Percentiles rank a stretch among this genome's conserved stretches.
Evolutionary conservation across 2,797 vertebrate species (phyloP).

Genomic region (Nyctibius grandis): DNA sequence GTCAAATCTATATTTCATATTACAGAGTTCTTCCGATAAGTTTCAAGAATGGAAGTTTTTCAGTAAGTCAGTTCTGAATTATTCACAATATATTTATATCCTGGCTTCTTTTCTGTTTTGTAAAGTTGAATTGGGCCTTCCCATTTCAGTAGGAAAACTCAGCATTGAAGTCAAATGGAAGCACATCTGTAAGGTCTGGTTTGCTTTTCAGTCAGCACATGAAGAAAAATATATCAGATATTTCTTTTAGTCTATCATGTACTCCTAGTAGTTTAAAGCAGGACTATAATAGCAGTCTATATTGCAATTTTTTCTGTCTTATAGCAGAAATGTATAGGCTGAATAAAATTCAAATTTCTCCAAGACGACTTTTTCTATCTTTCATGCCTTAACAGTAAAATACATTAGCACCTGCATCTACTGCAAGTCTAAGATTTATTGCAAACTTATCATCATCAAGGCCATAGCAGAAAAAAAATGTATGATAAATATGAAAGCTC

Average conservation of each 20-base stretch:
- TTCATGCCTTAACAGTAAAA: background rate
- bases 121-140: background rate
- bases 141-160: background rate
- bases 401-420: background rate
- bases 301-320: background rate
- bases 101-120: background rate
- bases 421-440: background rate
- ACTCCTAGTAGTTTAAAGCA: background rate
- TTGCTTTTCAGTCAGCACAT: conserved; percentile 3
- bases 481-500: background rate
- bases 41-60: background rate
- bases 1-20: conserved; percentile 35
- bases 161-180: background rate
- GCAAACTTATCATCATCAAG: background rate
- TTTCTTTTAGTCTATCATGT: background rate
- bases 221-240: background rate
- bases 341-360: background rate
- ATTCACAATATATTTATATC: background rate
- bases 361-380: background rate
- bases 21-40: background rate
- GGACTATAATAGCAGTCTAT: background rate
- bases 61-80: background rate
- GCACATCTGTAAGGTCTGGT: background rate
- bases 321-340: background rate
- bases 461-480: background rate